phyloP scores from a whole-genome alignment of 1,140 invertebrate genomes.

The Papilio dardanus region DNA sequence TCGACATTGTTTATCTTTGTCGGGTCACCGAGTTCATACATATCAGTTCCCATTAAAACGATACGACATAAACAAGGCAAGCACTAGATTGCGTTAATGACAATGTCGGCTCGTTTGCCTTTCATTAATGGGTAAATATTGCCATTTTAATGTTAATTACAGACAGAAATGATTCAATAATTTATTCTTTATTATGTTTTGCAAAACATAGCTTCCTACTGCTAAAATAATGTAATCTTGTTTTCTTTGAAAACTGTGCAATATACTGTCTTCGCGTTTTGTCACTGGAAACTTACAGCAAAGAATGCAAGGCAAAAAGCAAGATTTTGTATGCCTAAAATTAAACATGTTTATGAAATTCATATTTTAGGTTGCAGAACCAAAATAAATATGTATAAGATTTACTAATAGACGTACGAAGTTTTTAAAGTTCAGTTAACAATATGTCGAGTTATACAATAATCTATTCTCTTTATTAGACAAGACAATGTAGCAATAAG shows the following conservation, averaged over 20 bases:
- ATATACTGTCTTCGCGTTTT: no score
- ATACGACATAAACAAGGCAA: conserved; percentile 33
- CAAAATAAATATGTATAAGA: background rate
- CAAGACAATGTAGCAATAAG: conserved; percentile 21
- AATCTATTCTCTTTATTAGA: conserved; percentile 19
- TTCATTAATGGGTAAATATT: background rate
- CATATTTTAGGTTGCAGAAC: background rate
- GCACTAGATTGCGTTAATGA: conserved; percentile 19
- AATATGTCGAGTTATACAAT: background rate
- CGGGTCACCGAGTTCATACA: conserved; percentile 16
- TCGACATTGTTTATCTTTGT: conserved; percentile 14
- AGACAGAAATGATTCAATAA: conserved; percentile 10
- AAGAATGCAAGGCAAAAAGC: no score
- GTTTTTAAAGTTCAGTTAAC: conserved; percentile 9
- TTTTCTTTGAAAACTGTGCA: background rate
- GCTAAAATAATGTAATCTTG: background rate
- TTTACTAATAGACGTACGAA: background rate
- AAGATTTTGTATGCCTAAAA: no score
- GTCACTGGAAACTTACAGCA: no score
- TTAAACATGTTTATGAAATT: no score
- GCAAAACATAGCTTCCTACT: background rate
- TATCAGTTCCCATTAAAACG: conserved; percentile 28
- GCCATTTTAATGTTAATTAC: background rate
- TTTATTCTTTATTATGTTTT: conserved; percentile 4
- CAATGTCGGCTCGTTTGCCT: conserved; percentile 16